Evolutionary conservation across 2,113 vertebrate genomes (phyloP).

Genomic region (Rhea pennata): DNA sequence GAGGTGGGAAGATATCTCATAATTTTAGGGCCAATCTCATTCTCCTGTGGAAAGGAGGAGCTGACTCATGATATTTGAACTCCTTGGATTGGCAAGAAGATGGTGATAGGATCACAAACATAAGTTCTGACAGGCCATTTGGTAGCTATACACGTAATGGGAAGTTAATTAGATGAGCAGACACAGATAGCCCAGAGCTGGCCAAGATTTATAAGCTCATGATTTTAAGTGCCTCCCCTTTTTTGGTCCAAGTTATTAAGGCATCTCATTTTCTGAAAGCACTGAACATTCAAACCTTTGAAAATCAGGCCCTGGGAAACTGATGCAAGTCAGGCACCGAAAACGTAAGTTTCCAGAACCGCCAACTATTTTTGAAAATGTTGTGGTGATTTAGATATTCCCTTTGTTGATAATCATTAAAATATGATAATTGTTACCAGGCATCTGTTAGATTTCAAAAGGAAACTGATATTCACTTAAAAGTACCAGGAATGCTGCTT

Average conservation of each 20-base stretch:
- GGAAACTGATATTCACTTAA: conserved; percentile 21
- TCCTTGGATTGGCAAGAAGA: neutral
- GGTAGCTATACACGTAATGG: neutral
- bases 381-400: conserved; percentile 22
- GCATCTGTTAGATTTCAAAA: conserved; percentile 1
- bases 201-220: neutral
- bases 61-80: neutral
- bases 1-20: accelerated
- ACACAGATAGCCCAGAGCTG: neutral
- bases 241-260: neutral
- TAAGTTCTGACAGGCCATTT: neutral
- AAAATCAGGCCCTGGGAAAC: neutral
- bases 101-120: neutral
- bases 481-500: conserved; percentile 16
- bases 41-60: neutral
- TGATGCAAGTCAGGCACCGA: neutral
- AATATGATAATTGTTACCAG: conserved; percentile 50
- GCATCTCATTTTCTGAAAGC: neutral
- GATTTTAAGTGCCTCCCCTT: neutral
- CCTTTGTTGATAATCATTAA: conserved; percentile 42
- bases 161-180: neutral
- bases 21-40: neutral
- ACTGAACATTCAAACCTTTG: neutral
- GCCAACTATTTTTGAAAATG: neutral
- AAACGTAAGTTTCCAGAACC: neutral